Conservation (phyloP, 2,113 vertebrate species). For the Oreochromis tanganicae region DNA sequence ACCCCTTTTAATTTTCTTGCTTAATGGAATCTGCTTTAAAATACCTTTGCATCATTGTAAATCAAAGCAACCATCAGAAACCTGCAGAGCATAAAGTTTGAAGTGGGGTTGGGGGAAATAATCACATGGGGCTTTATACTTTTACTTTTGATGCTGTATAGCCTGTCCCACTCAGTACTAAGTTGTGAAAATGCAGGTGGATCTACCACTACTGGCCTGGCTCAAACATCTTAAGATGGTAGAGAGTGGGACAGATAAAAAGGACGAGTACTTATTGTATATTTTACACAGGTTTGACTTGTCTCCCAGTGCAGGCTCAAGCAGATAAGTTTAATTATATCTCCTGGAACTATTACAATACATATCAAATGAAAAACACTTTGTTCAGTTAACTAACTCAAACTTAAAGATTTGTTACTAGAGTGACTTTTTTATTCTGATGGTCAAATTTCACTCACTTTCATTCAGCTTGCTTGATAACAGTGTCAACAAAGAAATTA, state of each 20-base stretch:
- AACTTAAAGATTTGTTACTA: neutral
- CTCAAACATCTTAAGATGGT: neutral
- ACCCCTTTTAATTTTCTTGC: neutral
- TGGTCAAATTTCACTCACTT: neutral
- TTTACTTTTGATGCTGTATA: neutral
- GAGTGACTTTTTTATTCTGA: neutral
- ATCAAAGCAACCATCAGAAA: neutral
- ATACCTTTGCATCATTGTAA: neutral
- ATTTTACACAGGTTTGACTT: neutral
- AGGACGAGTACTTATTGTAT: neutral
- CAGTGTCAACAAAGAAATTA: neutral
- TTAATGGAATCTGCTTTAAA: neutral
- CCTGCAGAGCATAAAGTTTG: neutral
- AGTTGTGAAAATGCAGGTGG: neutral
- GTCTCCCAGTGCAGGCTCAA: neutral
- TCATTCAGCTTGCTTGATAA: neutral
- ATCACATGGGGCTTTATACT: neutral
- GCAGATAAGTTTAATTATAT: neutral
- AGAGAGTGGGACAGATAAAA: neutral
- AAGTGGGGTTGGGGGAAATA: accelerated
- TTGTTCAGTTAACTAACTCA: neutral
- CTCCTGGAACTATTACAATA: neutral
- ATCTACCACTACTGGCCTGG: neutral
- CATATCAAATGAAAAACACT: neutral
- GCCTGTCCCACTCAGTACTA: neutral